Conservation (phyloP, 2,888 invertebrate species). For the Heteropelma amictum region DNA sequence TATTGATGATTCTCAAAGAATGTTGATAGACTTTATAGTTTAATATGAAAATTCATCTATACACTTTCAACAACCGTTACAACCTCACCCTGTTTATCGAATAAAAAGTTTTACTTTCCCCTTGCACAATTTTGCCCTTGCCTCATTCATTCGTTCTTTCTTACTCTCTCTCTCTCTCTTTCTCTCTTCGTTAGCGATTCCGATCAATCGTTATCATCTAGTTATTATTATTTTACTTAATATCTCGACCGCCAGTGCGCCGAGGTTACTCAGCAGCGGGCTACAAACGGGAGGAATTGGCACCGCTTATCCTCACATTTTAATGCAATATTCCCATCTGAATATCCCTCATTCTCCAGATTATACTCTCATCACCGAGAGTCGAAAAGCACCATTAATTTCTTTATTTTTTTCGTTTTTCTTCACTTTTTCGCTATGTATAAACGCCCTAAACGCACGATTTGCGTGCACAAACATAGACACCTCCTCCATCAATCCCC, state of each 20-base stretch:
- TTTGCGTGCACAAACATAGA: conserved; percentile 26
- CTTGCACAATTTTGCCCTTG: conserved; percentile 10
- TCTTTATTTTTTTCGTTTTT: conserved; percentile 19
- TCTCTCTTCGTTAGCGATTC: conserved; percentile 42
- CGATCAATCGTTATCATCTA: conserved; percentile 61
- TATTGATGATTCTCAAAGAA: conserved; percentile 61
- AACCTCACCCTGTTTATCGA: conserved; percentile 59
- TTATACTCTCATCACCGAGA: conserved; percentile 37
- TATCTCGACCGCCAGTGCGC: conserved; percentile 57
- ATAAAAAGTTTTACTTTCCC: conserved; percentile 19
- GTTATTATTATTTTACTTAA: conserved; percentile 54
- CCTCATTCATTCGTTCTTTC: conserved; percentile 61
- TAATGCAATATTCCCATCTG: conserved; percentile 53
- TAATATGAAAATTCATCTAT: conserved; percentile 63
- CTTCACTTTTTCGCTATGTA: not conserved
- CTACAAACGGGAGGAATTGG: conserved; percentile 75
- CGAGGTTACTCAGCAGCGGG: conserved; percentile 64
- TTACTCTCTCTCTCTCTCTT: conserved; percentile 51
- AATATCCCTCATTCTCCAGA: conserved; percentile 51
- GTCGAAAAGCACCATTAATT: conserved; percentile 45
- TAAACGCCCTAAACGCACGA: conserved; percentile 24
- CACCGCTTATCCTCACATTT: conserved; percentile 77
- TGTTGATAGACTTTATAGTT: conserved; percentile 61
- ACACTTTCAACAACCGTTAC: conserved; percentile 72
- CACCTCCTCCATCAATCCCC: not conserved